Conservation (phyloP, 2,797 vertebrate species). For the Danio choprae region DNA sequence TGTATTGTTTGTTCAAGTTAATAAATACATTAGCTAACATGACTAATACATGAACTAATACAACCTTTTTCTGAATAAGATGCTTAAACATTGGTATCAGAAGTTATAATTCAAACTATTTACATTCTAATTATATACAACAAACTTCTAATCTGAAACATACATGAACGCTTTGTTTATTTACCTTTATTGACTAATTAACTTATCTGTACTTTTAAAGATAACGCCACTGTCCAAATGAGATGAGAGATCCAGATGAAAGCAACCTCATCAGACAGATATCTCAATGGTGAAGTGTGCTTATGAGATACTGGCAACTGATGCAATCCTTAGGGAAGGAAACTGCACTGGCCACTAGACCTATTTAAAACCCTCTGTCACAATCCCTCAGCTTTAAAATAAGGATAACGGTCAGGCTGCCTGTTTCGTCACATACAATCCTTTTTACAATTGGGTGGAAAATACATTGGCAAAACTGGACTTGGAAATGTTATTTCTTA, state of each 20-base stretch:
- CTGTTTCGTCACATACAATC: conserved; percentile 60
- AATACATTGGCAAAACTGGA: background rate
- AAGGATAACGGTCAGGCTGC: conserved; percentile 74
- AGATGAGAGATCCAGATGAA: background rate
- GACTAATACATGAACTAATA: no score
- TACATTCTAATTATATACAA: no score
- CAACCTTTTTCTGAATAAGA: no score
- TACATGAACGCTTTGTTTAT: no score
- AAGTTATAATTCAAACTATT: no score
- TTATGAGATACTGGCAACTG: conserved; percentile 74
- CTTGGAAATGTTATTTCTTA: background rate
- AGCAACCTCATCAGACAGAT: background rate
- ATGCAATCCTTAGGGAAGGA: conserved; percentile 84
- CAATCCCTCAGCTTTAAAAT: conserved; percentile 76
- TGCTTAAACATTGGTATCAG: no score
- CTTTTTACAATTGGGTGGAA: conserved; percentile 22
- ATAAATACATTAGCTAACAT: no score
- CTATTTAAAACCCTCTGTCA: conserved; percentile 82
- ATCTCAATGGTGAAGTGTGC: conserved; percentile 44
- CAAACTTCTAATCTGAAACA: no score
- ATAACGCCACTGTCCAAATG: no score
- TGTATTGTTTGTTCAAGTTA: no score
- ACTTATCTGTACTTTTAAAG: no score
- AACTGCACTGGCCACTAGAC: conserved; percentile 74
- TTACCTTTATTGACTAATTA: no score